phyloP scores from a whole-genome alignment of 2,888 invertebrate species.

The Cephus runcator region DNA sequence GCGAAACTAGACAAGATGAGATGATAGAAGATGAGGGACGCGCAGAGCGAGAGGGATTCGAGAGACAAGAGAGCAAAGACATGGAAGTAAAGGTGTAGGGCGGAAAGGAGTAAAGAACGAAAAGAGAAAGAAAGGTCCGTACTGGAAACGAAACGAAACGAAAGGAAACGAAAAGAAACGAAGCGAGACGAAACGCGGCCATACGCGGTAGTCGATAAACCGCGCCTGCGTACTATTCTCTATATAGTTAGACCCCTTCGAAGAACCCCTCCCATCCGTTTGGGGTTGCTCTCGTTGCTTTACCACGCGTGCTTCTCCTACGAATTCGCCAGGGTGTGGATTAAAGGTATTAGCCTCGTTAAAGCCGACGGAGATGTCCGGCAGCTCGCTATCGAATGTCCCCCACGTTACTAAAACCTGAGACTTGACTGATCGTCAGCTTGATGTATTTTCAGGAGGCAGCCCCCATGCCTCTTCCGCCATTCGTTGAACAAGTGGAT shows the following conservation, averaged over 20 bases:
- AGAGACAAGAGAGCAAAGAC: conserved; percentile 17
- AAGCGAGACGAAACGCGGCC: conserved; percentile 41
- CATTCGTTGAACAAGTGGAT: neutral
- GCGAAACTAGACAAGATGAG: neutral
- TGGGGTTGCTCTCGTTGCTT: neutral
- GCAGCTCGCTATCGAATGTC: neutral
- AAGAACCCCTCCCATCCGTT: neutral
- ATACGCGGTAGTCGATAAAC: conserved; percentile 57
- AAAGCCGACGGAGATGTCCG: neutral
- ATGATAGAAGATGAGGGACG: neutral
- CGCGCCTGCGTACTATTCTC: conserved; percentile 14
- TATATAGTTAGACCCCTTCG: neutral
- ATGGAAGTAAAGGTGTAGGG: conserved; percentile 12
- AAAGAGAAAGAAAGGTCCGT: conserved; percentile 18
- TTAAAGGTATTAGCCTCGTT: conserved; percentile 39
- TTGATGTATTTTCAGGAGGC: neutral
- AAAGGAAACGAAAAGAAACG: conserved; percentile 33
- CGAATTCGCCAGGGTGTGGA: conserved; percentile 42
- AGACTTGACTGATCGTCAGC: neutral
- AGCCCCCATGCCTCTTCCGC: neutral
- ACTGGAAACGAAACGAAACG: conserved; percentile 20
- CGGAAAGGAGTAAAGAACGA: conserved; percentile 10
- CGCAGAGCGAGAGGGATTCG: neutral
- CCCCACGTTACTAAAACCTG: neutral
- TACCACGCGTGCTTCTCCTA: conserved; percentile 37